A percentile compares a stretch with the other conserved stretches of the same genome.
These are phyloP conservation scores for Microctonus aethiopoides DNA, from an alignment of 2,888 invertebrate genomes.

Conservation along the genomic window DNA sequence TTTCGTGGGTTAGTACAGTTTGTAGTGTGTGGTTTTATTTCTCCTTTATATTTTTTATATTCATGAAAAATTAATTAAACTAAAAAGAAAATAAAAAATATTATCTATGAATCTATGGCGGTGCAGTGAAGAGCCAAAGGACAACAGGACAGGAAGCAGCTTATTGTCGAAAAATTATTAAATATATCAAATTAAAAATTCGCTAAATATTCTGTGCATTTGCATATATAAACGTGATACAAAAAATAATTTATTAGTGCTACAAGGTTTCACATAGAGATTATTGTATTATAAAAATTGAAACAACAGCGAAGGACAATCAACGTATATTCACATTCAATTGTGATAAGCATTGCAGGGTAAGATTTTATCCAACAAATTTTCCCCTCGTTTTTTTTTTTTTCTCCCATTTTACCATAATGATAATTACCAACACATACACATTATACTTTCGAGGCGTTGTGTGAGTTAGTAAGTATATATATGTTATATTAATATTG, in stretches of 20 bases:
- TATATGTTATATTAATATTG: not conserved
- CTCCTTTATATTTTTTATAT: not conserved
- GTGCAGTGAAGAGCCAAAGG: conserved; percentile 50
- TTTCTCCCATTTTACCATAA: not conserved
- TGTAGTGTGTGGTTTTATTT: conserved; percentile 29
- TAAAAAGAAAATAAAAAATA: not conserved
- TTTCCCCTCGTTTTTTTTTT: not conserved
- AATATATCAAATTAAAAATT: conserved; percentile 5
- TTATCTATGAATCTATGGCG: conserved; percentile 48
- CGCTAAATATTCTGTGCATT: not conserved
- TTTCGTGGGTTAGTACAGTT: not conserved
- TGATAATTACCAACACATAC: not conserved
- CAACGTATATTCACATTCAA: conserved; percentile 2
- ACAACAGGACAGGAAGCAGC: conserved; percentile 49
- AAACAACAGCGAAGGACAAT: conserved; percentile 8
- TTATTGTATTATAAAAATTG: not conserved
- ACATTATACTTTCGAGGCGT: not conserved
- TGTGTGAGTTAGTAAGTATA: not conserved
- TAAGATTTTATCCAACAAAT: conserved; percentile 5
- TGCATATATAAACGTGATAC: not conserved
- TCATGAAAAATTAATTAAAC: conserved; percentile 14
- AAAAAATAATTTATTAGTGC: conserved; percentile 3
- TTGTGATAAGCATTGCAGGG: conserved; percentile 17
- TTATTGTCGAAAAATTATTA: conserved; percentile 47
- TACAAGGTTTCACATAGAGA: not conserved